A percentile compares a stretch with the other conserved stretches of the same genome.
Conservation (phyloP, 1,140 invertebrate genomes). For the Drosophila ironensis region DNA sequence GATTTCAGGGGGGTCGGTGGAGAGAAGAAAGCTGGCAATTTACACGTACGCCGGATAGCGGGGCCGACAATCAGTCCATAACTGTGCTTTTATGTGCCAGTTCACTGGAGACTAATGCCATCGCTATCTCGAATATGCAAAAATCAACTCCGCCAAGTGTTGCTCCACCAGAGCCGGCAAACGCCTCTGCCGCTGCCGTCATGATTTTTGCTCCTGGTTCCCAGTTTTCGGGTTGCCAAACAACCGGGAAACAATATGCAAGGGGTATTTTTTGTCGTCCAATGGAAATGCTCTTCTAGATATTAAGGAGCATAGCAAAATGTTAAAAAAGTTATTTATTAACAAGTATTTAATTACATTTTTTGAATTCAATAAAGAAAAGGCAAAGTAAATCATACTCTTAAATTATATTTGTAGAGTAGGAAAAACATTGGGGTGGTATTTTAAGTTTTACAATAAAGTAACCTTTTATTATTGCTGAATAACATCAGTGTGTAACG, state of each 20-base stretch:
- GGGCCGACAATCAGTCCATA: slow-evolving; percentile 74
- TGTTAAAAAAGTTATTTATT: too few relatives aligned
- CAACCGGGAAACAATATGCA: slow-evolving; percentile 62
- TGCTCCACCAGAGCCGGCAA: slow-evolving; percentile 12
- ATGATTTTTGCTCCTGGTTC: background rate
- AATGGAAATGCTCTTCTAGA: slow-evolving; percentile 8
- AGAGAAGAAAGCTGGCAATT: slow-evolving; percentile 33
- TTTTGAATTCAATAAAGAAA: background rate
- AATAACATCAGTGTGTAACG: too few relatives aligned
- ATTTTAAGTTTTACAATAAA: too few relatives aligned
- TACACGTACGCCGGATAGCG: slow-evolving; percentile 45
- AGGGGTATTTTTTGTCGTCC: slow-evolving; percentile 33
- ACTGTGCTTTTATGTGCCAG: slow-evolving; percentile 73
- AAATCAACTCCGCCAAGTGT: slow-evolving; percentile 69
- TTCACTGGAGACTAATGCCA: slow-evolving; percentile 75
- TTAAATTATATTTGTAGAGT: too few relatives aligned
- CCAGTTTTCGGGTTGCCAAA: slow-evolving; percentile 35
- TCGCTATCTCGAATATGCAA: slow-evolving; percentile 70
- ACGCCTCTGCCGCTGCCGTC: too few relatives aligned
- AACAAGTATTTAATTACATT: background rate
- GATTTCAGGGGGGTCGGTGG: background rate
- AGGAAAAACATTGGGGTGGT: too few relatives aligned
- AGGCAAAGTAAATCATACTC: too few relatives aligned
- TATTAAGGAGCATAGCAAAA: background rate
- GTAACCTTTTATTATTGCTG: too few relatives aligned